Evolutionary conservation across 2,888 invertebrate species (phyloP), one percentile per base, ranked within the genome.

Genomic region (Amphipoea lucens): DNA sequence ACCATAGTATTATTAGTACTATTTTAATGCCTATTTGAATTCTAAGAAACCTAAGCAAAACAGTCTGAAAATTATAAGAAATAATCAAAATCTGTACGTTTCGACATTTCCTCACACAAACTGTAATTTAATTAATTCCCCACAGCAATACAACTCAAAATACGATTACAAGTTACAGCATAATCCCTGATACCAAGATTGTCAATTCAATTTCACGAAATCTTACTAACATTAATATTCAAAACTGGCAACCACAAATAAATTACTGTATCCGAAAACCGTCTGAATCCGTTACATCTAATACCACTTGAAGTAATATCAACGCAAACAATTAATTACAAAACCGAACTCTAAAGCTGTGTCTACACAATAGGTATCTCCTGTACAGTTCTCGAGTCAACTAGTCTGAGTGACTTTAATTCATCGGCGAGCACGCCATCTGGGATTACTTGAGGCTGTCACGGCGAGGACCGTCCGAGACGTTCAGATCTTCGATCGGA

Each of bases 371-470:
- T 91, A 90, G 89, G 86, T 91, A 90, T 89, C 87, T 88, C 85
- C 83, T 82, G 78, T 83, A 81, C 82, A 89, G 89, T 87, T 86
- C 90, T 90, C 86, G 79, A 93, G 91, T 91, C 91, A 89, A 92
- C 91, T 92, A 90, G 89, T 91, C 92, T 91, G 93, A 93, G 92
- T 93, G 94, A 94, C 93, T 93, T 93, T 94, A 94, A 95, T 95
- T 95, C 93, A 93, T 93, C 90, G 92, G 87, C 88, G 84, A 91
- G 90, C 87, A 91, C 92, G 91, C 93, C 94, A 95, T 94, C 95
- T 95, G 95, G 94, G 95, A 94, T 94, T 95, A 94, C 93, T 95
- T 92, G 93, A 92, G 88, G 89, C 93, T 93, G 94, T 94, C 94
- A 94, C 92, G 92, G 92, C 90, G 91, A 91, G 91, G 91, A 90